Conservation (phyloP, 2,888 invertebrate genomes). For the Trichopoda pennipes region DNA sequence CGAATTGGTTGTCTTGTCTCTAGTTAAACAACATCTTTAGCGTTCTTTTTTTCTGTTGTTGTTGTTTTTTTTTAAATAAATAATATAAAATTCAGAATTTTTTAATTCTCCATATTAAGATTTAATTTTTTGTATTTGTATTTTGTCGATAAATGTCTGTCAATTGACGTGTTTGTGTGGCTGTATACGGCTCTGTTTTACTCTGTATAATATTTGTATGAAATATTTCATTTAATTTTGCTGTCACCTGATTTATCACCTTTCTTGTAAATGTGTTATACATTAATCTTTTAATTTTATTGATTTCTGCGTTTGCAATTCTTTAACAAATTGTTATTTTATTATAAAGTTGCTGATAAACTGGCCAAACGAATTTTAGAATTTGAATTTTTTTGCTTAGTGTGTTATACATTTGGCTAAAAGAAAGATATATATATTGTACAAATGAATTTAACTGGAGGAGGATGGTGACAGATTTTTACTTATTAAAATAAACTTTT, state of each 20-base stretch:
- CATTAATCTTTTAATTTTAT: constrained; percentile 77
- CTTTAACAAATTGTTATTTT: constrained; percentile 53
- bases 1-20: constrained; percentile 65
- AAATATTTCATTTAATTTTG: constrained; percentile 81
- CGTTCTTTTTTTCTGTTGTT: constrained; percentile 20
- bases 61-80: neutral
- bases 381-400: constrained; percentile 13
- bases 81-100: constrained; percentile 37
- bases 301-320: constrained; percentile 71
- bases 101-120: constrained; percentile 41
- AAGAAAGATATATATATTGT: neutral
- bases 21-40: constrained; percentile 68
- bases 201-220: constrained; percentile 41
- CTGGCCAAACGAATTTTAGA: constrained; percentile 18
- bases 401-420: neutral
- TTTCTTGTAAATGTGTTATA: constrained; percentile 76
- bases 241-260: constrained; percentile 81
- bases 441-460: neutral
- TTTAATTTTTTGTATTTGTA: constrained; percentile 40
- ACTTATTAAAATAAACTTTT: neutral
- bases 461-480: neutral
- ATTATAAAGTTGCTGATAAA: constrained; percentile 44
- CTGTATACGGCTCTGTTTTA: constrained; percentile 13
- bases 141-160: constrained; percentile 15
- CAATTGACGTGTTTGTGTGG: constrained; percentile 17